Conservation (phyloP, 2,113 vertebrate genomes). For the Istiophorus platypterus region DNA sequence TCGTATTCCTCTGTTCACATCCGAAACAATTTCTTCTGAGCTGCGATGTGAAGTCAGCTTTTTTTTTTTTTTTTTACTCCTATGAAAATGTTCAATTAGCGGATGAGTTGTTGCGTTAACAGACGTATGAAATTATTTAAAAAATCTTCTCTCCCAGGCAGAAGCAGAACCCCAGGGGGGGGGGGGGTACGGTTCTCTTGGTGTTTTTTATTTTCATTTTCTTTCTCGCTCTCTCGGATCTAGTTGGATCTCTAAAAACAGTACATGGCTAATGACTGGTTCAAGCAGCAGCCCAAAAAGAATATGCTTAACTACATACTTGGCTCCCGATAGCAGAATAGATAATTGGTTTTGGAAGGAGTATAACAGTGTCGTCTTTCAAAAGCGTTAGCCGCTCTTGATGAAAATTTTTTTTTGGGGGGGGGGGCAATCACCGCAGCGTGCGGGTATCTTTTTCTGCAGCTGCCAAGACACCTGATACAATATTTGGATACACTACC, state of each 20-base stretch:
- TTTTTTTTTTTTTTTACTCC: constrained; percentile 29
- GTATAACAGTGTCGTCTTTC: constrained; percentile 26
- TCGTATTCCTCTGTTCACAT: constrained; percentile 16
- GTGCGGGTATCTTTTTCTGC: not conserved
- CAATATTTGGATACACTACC: constrained; percentile 4
- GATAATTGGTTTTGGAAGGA: constrained; percentile 22
- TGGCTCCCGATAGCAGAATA: constrained; percentile 31
- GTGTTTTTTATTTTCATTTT: too few species aligned
- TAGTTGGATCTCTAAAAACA: constrained; percentile 43
- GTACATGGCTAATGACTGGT: constrained; percentile 35
- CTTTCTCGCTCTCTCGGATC: constrained; percentile 25
- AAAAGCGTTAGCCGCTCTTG: constrained; percentile 21
- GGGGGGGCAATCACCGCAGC: not conserved
- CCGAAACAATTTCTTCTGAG: constrained; percentile 13
- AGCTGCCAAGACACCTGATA: not conserved
- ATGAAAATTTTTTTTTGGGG: not conserved
- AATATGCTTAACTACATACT: constrained; percentile 39
- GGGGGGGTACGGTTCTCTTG: too few species aligned
- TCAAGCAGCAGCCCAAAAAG: constrained; percentile 47
- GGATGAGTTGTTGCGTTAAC: constrained; percentile 37
- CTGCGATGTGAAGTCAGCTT: constrained; percentile 21
- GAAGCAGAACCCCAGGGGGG: constrained; percentile 24
- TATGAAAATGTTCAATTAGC: constrained; percentile 41
- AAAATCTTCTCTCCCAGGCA: constrained; percentile 57
- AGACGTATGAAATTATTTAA: constrained; percentile 56